phyloP scores from a whole-genome alignment of 1,140 invertebrate genomes.

The Diprion similis region DNA sequence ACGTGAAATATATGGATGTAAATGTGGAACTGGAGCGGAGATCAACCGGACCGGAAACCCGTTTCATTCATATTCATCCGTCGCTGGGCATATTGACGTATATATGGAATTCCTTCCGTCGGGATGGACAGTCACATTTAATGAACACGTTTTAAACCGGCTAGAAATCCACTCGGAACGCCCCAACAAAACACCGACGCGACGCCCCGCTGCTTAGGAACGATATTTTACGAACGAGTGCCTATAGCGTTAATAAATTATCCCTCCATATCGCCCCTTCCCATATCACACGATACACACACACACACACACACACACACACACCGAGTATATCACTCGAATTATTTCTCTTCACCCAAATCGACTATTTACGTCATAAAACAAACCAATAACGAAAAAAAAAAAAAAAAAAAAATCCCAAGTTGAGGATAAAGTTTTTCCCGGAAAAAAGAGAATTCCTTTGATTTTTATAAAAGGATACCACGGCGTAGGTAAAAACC shows the following conservation, averaged over 20 bases:
- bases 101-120: slow-evolving; percentile 41
- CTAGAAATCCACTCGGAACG: background rate
- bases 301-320: too few species aligned
- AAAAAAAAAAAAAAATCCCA: too few species aligned
- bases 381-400: too few species aligned
- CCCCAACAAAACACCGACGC: background rate
- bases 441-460: too few species aligned
- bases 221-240: slow-evolving; percentile 2
- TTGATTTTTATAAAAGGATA: too few species aligned
- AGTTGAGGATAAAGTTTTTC: too few species aligned
- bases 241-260: background rate
- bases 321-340: too few species aligned
- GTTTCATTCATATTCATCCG: slow-evolving; percentile 46
- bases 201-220: background rate
- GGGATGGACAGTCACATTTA: slow-evolving; percentile 37
- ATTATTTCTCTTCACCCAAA: too few species aligned
- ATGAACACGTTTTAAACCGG: slow-evolving; percentile 28
- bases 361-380: too few species aligned
- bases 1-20: slow-evolving; percentile 2
- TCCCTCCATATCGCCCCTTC: background rate
- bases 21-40: background rate
- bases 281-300: too few species aligned
- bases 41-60: slow-evolving; percentile 40
- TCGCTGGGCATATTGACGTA: slow-evolving; percentile 28
- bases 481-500: too few species aligned